Conservation (phyloP, 2,113 vertebrate genomes). For the Lasiurus borealis region DNA sequence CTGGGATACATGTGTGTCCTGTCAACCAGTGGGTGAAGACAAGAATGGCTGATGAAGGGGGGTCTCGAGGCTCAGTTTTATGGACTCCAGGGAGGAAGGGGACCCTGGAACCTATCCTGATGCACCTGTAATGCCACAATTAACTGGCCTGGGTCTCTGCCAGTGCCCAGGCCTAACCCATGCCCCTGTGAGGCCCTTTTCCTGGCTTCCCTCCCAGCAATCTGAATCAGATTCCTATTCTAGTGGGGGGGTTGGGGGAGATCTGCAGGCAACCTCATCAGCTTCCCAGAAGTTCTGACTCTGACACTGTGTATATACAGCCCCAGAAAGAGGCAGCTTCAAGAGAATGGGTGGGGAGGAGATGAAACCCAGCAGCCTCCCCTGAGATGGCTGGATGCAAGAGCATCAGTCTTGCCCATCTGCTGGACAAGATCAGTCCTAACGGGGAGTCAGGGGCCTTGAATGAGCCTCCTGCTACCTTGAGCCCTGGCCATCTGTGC, state of each 20-base stretch:
- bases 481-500: neutral
- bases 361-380: neutral
- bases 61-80: neutral
- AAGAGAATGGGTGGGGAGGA: neutral
- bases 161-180: neutral
- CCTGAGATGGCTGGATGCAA: too few species aligned
- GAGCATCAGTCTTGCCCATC: neutral
- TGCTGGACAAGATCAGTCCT: neutral
- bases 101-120: neutral
- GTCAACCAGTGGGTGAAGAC: too few species aligned
- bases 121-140: accelerated
- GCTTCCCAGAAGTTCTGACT: neutral
- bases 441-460: neutral
- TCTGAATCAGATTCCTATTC: neutral
- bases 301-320: neutral
- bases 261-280: neutral
- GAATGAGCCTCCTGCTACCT: neutral
- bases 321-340: neutral
- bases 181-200: neutral
- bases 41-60: neutral
- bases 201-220: neutral
- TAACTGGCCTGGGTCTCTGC: neutral
- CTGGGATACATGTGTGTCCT: neutral
- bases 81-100: neutral
- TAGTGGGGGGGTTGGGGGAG: neutral